phyloP scores from a whole-genome alignment of 2,113 vertebrate species.

The Hippotragus niger region DNA sequence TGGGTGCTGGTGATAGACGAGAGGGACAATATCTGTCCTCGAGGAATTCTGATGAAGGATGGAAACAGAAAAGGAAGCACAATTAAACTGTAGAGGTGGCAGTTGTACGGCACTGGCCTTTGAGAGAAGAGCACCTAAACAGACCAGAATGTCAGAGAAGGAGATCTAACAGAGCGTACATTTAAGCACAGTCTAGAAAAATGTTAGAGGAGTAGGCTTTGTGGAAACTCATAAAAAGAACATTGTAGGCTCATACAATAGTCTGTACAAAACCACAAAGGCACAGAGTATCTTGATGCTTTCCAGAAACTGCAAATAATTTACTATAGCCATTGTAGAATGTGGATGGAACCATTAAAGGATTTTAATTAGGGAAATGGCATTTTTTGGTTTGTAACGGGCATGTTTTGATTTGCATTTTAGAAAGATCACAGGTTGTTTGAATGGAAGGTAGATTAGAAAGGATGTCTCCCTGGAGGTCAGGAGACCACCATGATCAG shows the following conservation, averaged over 20 bases:
- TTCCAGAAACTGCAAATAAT: constrained; percentile 6
- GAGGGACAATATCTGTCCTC: neutral
- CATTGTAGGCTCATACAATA: neutral
- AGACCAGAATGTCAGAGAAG: neutral
- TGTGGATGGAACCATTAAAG: neutral
- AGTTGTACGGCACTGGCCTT: neutral
- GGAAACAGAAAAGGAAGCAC: neutral
- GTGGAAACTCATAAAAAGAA: neutral
- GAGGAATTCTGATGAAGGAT: neutral
- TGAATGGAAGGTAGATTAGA: neutral
- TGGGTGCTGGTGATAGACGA: neutral
- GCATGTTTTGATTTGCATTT: neutral
- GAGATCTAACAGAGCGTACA: neutral
- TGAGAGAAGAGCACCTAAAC: neutral
- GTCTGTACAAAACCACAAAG: neutral
- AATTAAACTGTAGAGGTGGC: neutral
- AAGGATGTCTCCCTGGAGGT: neutral
- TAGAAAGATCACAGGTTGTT: neutral
- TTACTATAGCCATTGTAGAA: neutral
- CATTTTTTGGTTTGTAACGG: neutral
- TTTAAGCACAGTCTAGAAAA: neutral
- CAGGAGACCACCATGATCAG: neutral
- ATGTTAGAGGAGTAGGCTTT: neutral
- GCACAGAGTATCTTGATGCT: neutral
- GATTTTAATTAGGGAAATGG: neutral